Evolutionary conservation across 2,113 vertebrate genomes (phyloP), one percentile per base, ranked within the genome.

Genomic region (Aphyosemion australe): DNA sequence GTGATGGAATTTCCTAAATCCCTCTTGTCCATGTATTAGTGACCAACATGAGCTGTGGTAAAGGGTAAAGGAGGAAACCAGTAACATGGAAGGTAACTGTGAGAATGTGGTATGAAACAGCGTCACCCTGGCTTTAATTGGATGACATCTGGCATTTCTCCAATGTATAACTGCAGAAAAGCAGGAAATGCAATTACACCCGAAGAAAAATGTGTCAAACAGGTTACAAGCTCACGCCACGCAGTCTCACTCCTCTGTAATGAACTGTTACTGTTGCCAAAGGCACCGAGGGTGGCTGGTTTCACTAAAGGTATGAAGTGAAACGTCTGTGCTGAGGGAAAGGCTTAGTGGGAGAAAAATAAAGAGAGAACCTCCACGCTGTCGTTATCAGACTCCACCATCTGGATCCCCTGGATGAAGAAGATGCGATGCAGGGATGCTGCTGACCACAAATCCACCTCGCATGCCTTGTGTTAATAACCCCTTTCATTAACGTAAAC

Each of bases 181-280:
- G 74, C 53, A 26, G 79, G 78, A 88, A 90, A 82, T 55, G 65
- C 81, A 80, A 78, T 87, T 86, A 76, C 65, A 73, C 53, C 58
- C 76, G 21, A 71, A 18, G 65, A 85, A 78, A 80, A 84, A 83
- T 64, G 83, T 86, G 86, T 87, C 77, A 80, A 76, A 69, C 84
- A 63, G 79, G 83, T 79, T 77, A 52, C 8, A 18, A 26, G 53
- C 55, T 65, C 49, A 39, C 34, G 61, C 45, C 26, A 7, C 74
- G 2, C 37, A 39, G 8, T 39, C 37, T 39, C 62, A 41, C 0
- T 57, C 69, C 26, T 26, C 26, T 61, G 57, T 78, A 80, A 86
- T 79, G 76, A 84, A 72, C 65, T 41, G 74, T n/a, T 80, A 41
- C n/a, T 19, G 45, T 61, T 69, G 85, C 84, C 87, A 64, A 26